Percentiles rank a stretch among this genome's conserved stretches.
phyloP scores from a whole-genome alignment of 2,797 vertebrate species.

The Enteromius paludinosus region DNA sequence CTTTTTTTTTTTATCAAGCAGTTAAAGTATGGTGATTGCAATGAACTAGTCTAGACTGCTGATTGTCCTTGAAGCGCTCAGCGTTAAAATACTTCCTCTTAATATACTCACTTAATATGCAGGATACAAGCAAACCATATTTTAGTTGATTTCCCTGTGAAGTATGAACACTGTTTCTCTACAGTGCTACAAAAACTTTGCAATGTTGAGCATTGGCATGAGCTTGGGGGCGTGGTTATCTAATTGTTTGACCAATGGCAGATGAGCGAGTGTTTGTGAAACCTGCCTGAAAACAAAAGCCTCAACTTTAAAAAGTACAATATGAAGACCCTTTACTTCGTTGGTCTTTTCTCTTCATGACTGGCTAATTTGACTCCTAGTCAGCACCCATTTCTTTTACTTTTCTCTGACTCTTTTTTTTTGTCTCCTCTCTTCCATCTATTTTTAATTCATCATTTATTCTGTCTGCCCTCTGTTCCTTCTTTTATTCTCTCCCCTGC shows the following conservation, averaged over 20 bases:
- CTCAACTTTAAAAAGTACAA: background rate
- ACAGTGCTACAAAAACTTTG: background rate
- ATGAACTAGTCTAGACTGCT: background rate
- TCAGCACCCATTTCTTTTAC: constrained; percentile 37
- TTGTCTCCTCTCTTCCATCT: constrained; percentile 54
- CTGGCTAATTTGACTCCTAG: constrained; percentile 49
- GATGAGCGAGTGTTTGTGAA: background rate
- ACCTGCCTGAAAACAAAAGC: background rate
- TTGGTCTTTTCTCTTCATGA: constrained; percentile 15
- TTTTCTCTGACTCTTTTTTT: constrained; percentile 4
- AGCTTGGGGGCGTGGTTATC: background rate
- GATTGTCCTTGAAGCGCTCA: constrained; percentile 8
- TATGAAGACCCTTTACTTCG: background rate
- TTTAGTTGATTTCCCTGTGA: constrained; percentile 23
- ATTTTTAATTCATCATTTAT: constrained; percentile 58
- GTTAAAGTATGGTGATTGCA: constrained; percentile 48
- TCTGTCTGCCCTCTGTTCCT: constrained; percentile 64
- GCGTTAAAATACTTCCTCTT: background rate
- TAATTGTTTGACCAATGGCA: background rate
- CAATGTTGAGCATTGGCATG: constrained; percentile 11
- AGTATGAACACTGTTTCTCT: background rate
- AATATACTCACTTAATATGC: background rate
- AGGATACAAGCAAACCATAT: background rate
- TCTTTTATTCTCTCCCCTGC: constrained; percentile 69
- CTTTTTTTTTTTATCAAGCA: background rate